Percentiles rank a stretch among this genome's conserved stretches.
These are phyloP conservation scores for Nomada lathburiana DNA, from an alignment of 2,888 invertebrate genomes.

Conservation along the genomic window DNA sequence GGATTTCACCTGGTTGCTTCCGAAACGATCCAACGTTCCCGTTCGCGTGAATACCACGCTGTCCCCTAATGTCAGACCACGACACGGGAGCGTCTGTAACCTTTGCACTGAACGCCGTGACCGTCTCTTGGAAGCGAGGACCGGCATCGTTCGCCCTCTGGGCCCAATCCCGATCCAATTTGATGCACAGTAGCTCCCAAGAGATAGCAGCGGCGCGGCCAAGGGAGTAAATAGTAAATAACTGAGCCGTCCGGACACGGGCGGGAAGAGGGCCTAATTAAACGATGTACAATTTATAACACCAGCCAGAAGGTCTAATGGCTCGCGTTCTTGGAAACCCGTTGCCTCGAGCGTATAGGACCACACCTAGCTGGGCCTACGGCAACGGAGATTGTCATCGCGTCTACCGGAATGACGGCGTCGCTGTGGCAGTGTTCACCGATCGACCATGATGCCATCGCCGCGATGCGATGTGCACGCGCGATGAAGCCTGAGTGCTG, in stretches of 20 bases:
- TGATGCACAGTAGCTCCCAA: conserved; percentile 79
- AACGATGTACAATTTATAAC: conserved; percentile 85
- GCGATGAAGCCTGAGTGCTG: neutral
- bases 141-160: conserved; percentile 26
- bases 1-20: neutral
- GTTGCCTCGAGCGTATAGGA: conserved; percentile 79
- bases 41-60: neutral
- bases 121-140: conserved; percentile 11
- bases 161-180: conserved; percentile 79
- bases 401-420: conserved; percentile 70
- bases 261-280: conserved; percentile 82
- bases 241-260: conserved; percentile 71
- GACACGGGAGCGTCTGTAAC: conserved; percentile 14
- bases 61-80: neutral
- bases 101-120: conserved; percentile 36
- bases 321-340: conserved; percentile 84
- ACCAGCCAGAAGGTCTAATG: conserved; percentile 84
- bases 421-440: conserved; percentile 31
- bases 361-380: conserved; percentile 82
- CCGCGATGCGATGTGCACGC: conserved; percentile 4
- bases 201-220: conserved; percentile 63
- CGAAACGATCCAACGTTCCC: conserved; percentile 17
- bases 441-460: conserved; percentile 28
- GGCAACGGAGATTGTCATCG: conserved; percentile 81
- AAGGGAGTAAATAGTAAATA: conserved; percentile 79